Conservation (phyloP, 2,797 vertebrate species). For the Urosaurus nigricauda region DNA sequence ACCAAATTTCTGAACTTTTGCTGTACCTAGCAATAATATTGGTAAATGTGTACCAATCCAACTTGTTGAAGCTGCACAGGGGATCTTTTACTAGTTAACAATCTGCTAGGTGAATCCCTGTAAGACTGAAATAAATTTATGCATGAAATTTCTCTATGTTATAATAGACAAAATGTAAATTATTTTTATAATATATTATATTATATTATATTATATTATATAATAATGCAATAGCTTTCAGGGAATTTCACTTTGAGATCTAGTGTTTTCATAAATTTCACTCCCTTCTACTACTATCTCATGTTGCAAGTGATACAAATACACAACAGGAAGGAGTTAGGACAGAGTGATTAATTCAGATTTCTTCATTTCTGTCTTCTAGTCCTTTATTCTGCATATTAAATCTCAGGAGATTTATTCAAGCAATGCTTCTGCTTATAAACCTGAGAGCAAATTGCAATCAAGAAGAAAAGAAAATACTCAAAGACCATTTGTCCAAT, state of each 20-base stretch:
- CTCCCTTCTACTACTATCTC: not conserved
- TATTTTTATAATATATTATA: too few relatives aligned
- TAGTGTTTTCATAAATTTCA: not conserved
- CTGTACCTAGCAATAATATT: too few relatives aligned
- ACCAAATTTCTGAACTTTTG: too few relatives aligned
- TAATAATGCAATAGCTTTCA: not conserved
- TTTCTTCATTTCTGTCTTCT: not conserved
- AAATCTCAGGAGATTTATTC: not conserved
- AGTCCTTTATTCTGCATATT: not conserved
- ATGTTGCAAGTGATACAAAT: not conserved
- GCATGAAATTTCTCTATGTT: not conserved
- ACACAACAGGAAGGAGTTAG: not conserved
- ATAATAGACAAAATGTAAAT: not conserved
- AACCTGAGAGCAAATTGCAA: not conserved
- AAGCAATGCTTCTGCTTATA: conserved; percentile 5
- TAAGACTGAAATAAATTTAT: not conserved
- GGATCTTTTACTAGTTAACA: not conserved
- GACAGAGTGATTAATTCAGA: too few relatives aligned
- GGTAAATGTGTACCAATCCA: too few relatives aligned
- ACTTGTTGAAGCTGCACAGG: not conserved
- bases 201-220: too few relatives aligned
- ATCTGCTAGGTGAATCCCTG: not conserved
- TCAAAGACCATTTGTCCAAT: not conserved
- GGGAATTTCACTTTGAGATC: not conserved
- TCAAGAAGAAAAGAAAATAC: conserved; percentile 2